phyloP scores from a whole-genome alignment of 2,888 invertebrate species.

The Perithous albicinctus region DNA sequence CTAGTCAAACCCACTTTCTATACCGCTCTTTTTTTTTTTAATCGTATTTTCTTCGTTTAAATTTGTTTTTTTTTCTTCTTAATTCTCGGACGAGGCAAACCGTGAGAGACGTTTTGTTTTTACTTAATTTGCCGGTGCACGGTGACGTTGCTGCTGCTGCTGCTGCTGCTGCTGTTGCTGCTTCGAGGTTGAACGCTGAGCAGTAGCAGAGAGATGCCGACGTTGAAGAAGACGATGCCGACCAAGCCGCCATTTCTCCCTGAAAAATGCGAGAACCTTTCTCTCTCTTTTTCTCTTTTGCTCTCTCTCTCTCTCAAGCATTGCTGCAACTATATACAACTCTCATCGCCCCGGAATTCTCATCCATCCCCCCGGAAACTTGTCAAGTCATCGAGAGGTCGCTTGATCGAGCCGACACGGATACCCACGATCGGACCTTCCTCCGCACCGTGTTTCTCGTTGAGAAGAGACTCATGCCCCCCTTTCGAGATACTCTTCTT shows the following conservation, averaged over 20 bases:
- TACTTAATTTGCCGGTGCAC: conserved; percentile 77
- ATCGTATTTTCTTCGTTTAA: conserved; percentile 34
- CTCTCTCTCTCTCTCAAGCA: conserved; percentile 48
- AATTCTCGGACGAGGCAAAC: conserved; percentile 33
- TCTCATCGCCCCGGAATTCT: conserved; percentile 65
- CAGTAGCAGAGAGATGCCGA: conserved; percentile 42
- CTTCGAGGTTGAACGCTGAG: conserved; percentile 39
- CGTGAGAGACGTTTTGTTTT: conserved; percentile 79
- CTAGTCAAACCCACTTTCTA: conserved; percentile 51
- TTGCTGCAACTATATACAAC: background rate
- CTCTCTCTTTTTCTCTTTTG: conserved; percentile 25
- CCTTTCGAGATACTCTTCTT: conserved; percentile 13
- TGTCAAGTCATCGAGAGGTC: conserved; percentile 80
- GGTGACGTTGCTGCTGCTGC: conserved; percentile 41
- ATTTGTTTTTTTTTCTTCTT: no score
- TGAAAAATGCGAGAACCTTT: conserved; percentile 11
- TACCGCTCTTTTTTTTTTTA: conserved; percentile 28
- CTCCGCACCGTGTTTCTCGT: conserved; percentile 41
- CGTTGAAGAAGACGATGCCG: conserved; percentile 12
- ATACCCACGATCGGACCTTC: conserved; percentile 63
- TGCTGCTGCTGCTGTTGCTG: conserved; percentile 14
- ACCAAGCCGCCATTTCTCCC: conserved; percentile 48
- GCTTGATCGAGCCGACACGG: conserved; percentile 82
- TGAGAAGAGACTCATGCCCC: conserved; percentile 54
- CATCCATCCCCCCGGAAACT: conserved; percentile 74